Conservation (phyloP, 64 coral and sea anemone genomes). For the Cladopsammia gracilis region DNA sequence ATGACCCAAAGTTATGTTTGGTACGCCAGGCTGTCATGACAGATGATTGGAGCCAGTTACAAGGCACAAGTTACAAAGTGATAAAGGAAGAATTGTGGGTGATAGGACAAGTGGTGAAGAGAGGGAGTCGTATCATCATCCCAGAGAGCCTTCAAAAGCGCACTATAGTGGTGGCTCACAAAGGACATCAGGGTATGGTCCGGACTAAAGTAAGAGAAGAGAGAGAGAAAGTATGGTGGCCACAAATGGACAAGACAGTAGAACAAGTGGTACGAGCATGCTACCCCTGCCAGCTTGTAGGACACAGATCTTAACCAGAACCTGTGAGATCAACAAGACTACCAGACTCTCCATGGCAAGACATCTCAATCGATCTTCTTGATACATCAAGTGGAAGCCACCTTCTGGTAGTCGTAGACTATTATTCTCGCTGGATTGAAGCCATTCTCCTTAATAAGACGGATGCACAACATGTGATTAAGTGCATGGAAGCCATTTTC, state of each 20-base stretch:
- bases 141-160: constrained; percentile 20
- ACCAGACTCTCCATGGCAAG: too few species aligned
- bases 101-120: constrained; percentile 45
- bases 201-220: constrained; percentile 31
- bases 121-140: constrained; percentile 28
- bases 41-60: constrained; percentile 41
- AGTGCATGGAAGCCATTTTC: too few species aligned
- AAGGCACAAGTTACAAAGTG: constrained; percentile 53
- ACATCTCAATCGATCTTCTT: too few species aligned
- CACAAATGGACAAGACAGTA: constrained; percentile 12
- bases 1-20: background rate
- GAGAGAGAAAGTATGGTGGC: constrained; percentile 44
- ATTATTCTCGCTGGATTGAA: too few species aligned
- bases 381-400: too few species aligned
- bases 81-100: constrained; percentile 32
- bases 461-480: too few species aligned
- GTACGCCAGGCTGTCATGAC: constrained; percentile 19
- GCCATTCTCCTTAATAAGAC: too few species aligned
- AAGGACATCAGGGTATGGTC: constrained; percentile 59
- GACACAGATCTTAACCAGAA: constrained; percentile 34
- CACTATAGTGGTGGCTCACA: constrained; percentile 2
- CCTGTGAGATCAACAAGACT: too few species aligned
- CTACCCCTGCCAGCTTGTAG: constrained; percentile 11
- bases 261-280: background rate
- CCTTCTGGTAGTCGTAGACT: too few species aligned